Conservation (phyloP, 2,797 vertebrate genomes). For the Falco columbarius region DNA sequence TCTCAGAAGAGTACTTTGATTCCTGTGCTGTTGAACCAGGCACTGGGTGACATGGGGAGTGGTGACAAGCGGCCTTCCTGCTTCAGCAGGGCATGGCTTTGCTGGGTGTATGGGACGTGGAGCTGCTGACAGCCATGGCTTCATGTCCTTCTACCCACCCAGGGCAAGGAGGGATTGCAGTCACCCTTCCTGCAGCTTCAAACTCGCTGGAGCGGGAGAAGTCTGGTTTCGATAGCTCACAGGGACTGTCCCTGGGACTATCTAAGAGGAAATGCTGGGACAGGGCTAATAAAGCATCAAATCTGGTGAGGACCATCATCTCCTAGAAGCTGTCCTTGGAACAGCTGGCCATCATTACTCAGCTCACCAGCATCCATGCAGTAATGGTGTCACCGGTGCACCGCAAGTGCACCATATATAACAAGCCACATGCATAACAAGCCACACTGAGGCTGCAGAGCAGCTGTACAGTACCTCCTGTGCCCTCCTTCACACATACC, state of each 20-base stretch:
- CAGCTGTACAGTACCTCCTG: accelerated
- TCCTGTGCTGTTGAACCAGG: background rate
- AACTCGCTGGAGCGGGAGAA: background rate
- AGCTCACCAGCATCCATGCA: background rate
- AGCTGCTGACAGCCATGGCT: background rate
- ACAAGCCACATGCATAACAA: background rate
- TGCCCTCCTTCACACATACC: constrained; percentile 72
- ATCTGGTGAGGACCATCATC: background rate
- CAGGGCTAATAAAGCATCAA: background rate
- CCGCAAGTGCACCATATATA: background rate
- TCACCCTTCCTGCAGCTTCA: background rate
- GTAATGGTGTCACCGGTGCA: background rate
- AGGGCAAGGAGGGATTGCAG: background rate
- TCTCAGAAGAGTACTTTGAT: background rate
- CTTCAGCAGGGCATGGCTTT: background rate
- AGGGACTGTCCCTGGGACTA: background rate
- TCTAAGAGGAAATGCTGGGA: background rate
- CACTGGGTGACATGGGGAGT: background rate
- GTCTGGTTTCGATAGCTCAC: background rate
- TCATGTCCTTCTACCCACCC: background rate
- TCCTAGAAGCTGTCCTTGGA: background rate
- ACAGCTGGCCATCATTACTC: background rate
- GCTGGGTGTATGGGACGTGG: accelerated
- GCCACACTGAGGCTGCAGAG: accelerated
- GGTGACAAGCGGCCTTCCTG: background rate